Evolutionary conservation across 2,888 invertebrate species (phyloP), one percentile per base, ranked within the genome.

Genomic region (Bursaphelenchus okinawaensis): DNA sequence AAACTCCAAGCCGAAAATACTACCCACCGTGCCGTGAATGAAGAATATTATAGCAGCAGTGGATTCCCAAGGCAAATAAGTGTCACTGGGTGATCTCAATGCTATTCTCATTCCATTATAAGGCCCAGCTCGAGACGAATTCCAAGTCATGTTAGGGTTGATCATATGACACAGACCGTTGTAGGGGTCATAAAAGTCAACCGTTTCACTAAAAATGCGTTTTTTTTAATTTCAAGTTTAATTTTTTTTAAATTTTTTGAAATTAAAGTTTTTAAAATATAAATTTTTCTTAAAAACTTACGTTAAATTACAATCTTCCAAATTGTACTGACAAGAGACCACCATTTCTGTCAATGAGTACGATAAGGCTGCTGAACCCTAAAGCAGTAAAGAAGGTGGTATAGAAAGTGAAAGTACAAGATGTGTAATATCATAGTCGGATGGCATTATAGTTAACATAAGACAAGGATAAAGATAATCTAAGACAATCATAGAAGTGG

Each of bases 31-130:
- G 52, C 76, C 75, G 69, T 84, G 84, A 61, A 84, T 77, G 28
- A 79, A 73, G 19, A 84, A 79, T 9, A 83, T 75, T 0, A 83
- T 77, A 8, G 84, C 84, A 4, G 83, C 83, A 23, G 83, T 76
- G 20, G 81, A 76, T 2, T 82, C 77, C 68, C 84, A 77, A 0
- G 83, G 80, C 0, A 83, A 68, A 57, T 79, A 80, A 22, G 73
- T 60, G 1, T 62, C 63, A 61, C 78, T 77, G 29, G 78, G 73
- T 0, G 71, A 69, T 12, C 70, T 51, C 27, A 79, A 55, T 7
- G 80, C 72, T 66, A 80, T 68, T 23, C 79, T 71, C 23, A 81
- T 71, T 56, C 84, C 84, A 72, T 83, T 82, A 6, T 82, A 66
- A 0, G 84, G 84, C 0, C 72, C 69, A 24, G 72, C 65, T 28